Evolutionary conservation across 2,888 invertebrate genomes (phyloP).

Genomic region (Orthosia incerta): DNA sequence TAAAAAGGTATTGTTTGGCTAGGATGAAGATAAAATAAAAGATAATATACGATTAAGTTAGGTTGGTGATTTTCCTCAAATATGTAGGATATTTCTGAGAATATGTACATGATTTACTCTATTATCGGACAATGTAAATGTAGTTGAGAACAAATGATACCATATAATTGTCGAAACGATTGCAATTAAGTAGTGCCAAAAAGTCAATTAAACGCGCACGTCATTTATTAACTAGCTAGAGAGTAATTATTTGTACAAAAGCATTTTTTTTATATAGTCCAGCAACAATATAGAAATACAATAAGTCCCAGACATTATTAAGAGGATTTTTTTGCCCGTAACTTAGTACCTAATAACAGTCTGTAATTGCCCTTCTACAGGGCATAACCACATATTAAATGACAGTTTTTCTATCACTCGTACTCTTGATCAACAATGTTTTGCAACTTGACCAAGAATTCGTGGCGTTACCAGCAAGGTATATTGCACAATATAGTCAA

Average conservation of each 20-base stretch:
- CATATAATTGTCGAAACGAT: no score
- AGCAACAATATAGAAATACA: background rate
- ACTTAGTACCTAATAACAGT: background rate
- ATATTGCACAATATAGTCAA: conserved; percentile 21
- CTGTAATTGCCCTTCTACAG: background rate
- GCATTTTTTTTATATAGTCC: background rate
- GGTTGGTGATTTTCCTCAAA: no score
- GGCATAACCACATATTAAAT: background rate
- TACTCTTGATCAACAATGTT: background rate
- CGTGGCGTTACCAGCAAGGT: background rate
- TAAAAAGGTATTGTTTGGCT: no score
- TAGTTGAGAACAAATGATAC: no score
- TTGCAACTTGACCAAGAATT: conserved; percentile 6
- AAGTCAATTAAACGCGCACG: no score
- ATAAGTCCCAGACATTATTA: background rate
- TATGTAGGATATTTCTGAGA: no score
- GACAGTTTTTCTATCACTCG: background rate
- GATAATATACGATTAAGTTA: no score
- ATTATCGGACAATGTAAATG: no score
- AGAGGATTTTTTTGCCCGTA: background rate
- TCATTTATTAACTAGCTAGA: no score
- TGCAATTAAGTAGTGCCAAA: no score
- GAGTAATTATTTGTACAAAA: background rate
- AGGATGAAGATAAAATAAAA: no score
- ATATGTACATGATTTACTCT: no score